Conservation (phyloP, 2,888 invertebrate species). For the Latrodectus hesperus region DNA sequence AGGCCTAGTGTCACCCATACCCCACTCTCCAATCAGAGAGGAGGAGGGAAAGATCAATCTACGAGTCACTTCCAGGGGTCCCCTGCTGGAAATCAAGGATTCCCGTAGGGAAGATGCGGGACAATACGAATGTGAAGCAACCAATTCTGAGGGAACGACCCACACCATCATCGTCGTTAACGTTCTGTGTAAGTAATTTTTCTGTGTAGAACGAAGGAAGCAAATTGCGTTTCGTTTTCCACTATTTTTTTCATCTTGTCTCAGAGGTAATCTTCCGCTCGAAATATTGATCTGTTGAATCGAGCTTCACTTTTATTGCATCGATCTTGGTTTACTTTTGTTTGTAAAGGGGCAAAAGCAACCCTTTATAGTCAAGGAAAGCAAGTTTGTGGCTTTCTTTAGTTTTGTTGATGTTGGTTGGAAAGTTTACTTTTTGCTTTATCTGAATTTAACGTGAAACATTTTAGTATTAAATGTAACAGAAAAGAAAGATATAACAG, state of each 20-base stretch:
- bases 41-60: conserved; percentile 20
- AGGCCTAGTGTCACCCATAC: conserved; percentile 77
- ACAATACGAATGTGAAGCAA: conserved; percentile 88
- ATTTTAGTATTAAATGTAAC: too few species aligned
- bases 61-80: conserved; percentile 67
- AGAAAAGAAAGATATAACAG: too few species aligned
- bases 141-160: conserved; percentile 89
- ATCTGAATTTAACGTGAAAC: too few species aligned
- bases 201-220: background rate
- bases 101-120: conserved; percentile 88
- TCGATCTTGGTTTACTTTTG: too few species aligned
- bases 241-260: background rate
- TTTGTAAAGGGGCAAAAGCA: too few species aligned
- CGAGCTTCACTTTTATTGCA: too few species aligned
- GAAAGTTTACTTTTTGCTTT: too few species aligned
- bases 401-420: too few species aligned
- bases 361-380: too few species aligned
- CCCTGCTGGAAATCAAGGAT: conserved; percentile 86
- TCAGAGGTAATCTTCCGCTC: too few species aligned
- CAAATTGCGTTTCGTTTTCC: background rate
- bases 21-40: conserved; percentile 48
- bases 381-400: too few species aligned
- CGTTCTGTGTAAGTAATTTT: conserved; percentile 80
- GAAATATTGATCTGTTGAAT: too few species aligned
- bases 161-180: conserved; percentile 86